phyloP scores from a whole-genome alignment of 1,140 invertebrate genomes.

The Macrobrachium rosenbergii region DNA sequence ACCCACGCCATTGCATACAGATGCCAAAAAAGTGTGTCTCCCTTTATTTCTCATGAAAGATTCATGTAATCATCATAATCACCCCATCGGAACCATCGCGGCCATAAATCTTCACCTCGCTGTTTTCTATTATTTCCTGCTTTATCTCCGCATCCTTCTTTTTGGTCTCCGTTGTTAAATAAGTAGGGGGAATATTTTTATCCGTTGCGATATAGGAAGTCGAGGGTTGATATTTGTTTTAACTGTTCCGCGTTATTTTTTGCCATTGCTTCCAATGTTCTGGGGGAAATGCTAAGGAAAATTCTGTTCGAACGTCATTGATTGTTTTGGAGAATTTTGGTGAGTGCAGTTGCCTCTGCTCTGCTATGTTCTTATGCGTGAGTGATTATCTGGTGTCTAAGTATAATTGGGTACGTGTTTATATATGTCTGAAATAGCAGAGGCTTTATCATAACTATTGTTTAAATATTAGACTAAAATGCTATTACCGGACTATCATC shows the following conservation, averaged over 20 bases:
- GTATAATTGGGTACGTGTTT: constrained; percentile 6
- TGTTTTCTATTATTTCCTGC: constrained; percentile 6
- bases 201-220: too few species aligned
- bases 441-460: background rate
- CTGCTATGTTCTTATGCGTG: constrained; percentile 16
- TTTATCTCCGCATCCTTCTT: too few species aligned
- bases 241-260: too few species aligned
- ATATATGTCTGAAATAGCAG: background rate
- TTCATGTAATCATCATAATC: constrained; percentile 63
- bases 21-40: constrained; percentile 53
- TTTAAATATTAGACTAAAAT: background rate
- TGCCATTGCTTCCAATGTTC: too few species aligned
- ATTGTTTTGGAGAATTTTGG: background rate
- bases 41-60: constrained; percentile 54
- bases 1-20: constrained; percentile 63
- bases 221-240: too few species aligned
- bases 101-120: constrained; percentile 38
- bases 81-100: constrained; percentile 36
- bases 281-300: too few species aligned
- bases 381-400: background rate
- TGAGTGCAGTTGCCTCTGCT: background rate
- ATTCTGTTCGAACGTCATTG: background rate
- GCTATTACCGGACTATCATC: too few species aligned
- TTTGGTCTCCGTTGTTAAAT: too few species aligned
- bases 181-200: too few species aligned